Base-by-base conservation (phyloP, 37 sponge, comb jelly and placozoan species). In the Aphrocallistes beatrix region DNA sequence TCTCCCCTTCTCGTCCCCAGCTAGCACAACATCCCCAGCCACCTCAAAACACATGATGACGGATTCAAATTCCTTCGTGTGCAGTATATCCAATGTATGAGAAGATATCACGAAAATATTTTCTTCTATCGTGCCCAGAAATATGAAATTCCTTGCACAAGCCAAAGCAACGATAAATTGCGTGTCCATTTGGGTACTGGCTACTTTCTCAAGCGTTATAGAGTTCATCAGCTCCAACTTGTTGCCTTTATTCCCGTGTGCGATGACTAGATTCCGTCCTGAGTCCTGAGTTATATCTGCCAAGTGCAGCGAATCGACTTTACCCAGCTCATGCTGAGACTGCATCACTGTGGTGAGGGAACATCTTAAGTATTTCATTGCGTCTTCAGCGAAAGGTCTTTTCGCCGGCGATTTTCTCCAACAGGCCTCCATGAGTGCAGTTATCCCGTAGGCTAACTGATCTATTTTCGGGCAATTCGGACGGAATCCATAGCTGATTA, bases 61-160 rank as follows among this genome's bases (percentile, higher is more conserved):
- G n/a, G 25, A 32, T 6, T 60, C 75, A 19, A 60, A 60, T 60
- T 60, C 75, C n/a, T 60, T 60, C 25, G 34, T 60, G 21, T 60
- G 75, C 8, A 60, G 34, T 25, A 60, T 60, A 60, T 60, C 75
- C 10, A 60, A 30, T 60, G 75, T 60, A 60, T 28, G 10, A 25
- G 75, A 60, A 6, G 75, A 60, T 19, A 60, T 1, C 3, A 60
- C 75, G 3, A 60, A 32, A 32, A 60, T 60, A 60, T 13, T 60
- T 19, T 60, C n/a, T 28, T 60, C 75, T 3, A 60, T 60, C 21
- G 75, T 60, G n/a, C 32, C n/a, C 8, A 60, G 75, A 60, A 60
- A 60, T 60, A 60, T 60, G 75, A 60, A 60, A 60, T 60, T 60
- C 21, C 75, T 60, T 25, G 75, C 75, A 60, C 75, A 60, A 21